phyloP scores from a whole-genome alignment of 2,888 invertebrate species.

The Achlya flavicornis region DNA sequence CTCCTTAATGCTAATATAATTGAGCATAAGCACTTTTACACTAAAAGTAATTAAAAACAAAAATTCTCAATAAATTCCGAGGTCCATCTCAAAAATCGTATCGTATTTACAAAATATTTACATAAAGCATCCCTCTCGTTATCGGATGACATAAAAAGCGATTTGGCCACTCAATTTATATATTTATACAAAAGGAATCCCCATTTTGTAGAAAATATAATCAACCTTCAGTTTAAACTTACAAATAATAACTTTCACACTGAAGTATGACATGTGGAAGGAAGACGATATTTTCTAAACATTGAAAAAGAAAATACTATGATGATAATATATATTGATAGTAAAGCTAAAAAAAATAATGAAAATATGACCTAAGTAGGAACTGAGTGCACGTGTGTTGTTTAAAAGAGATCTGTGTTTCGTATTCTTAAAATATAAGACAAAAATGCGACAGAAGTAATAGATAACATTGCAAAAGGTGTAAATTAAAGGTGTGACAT shows the following conservation, averaged over 20 bases:
- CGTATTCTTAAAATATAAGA: constrained; percentile 62
- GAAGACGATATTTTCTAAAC: constrained; percentile 69
- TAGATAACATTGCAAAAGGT: not conserved
- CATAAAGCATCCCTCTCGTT: constrained; percentile 64
- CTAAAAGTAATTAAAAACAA: constrained; percentile 66
- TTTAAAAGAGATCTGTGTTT: constrained; percentile 72
- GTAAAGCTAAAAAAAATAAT: constrained; percentile 70
- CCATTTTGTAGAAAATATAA: constrained; percentile 56
- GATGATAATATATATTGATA: constrained; percentile 44
- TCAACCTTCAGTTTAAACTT: constrained; percentile 46
- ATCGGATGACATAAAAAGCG: constrained; percentile 40
- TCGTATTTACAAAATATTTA: constrained; percentile 81
- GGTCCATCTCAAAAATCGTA: constrained; percentile 61
- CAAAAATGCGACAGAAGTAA: constrained; percentile 71
- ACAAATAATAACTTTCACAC: constrained; percentile 48
- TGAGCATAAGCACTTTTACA: constrained; percentile 80
- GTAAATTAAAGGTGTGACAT: not conserved
- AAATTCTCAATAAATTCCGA: constrained; percentile 54
- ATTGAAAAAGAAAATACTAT: constrained; percentile 34
- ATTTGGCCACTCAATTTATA: constrained; percentile 72
- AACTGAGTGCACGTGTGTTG: constrained; percentile 80
- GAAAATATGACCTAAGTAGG: constrained; percentile 78
- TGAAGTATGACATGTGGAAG: constrained; percentile 48
- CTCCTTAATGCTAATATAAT: constrained; percentile 74
- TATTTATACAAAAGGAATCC: constrained; percentile 48